Conservation (phyloP, 2,888 invertebrate species). For the Tromatobia lineatoria region DNA sequence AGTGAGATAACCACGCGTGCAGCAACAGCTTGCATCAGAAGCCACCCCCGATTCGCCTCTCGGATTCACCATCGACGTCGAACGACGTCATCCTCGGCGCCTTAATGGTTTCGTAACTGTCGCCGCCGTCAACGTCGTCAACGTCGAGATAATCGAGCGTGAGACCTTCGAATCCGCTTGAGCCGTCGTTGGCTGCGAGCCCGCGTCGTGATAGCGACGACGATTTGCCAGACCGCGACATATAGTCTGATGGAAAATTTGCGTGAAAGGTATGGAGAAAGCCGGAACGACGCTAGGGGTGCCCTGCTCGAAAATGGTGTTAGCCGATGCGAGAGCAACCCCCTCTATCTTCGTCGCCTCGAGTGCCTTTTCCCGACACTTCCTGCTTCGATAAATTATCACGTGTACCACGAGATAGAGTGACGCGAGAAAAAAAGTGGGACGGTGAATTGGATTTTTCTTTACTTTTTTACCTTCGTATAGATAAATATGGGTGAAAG, state of each 20-base stretch:
- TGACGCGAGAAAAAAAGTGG: not conserved
- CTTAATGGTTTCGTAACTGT: slow-evolving; percentile 81
- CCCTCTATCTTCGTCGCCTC: slow-evolving; percentile 3
- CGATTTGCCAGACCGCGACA: slow-evolving; percentile 36
- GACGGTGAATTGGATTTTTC: slow-evolving; percentile 36
- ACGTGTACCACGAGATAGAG: slow-evolving; percentile 11
- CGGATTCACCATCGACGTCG: slow-evolving; percentile 28
- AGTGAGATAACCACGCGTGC: slow-evolving; percentile 27
- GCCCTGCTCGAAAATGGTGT: slow-evolving; percentile 6
- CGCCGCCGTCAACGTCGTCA: slow-evolving; percentile 69
- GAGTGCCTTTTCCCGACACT: slow-evolving; percentile 50
- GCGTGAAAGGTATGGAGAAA: slow-evolving; percentile 36
- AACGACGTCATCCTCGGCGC: slow-evolving; percentile 63
- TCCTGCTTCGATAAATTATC: slow-evolving; percentile 60
- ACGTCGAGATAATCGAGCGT: slow-evolving; percentile 80
- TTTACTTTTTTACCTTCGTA: slow-evolving; percentile 21
- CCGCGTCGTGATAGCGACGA: slow-evolving; percentile 31
- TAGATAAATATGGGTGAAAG: slow-evolving; percentile 58
- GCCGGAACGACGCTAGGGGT: slow-evolving; percentile 3
- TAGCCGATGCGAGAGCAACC: slow-evolving; percentile 40
- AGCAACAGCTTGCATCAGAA: slow-evolving; percentile 20
- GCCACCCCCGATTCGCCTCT: slow-evolving; percentile 17
- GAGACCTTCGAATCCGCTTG: slow-evolving; percentile 76
- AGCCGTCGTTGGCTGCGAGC: slow-evolving; percentile 21
- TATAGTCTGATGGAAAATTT: slow-evolving; percentile 49